A percentile compares a stretch with the other conserved stretches of the same genome.
These are phyloP conservation scores for Myiothlypis chrysogaster DNA, from an alignment of 2,797 vertebrate species.

Conservation along the genomic window DNA sequence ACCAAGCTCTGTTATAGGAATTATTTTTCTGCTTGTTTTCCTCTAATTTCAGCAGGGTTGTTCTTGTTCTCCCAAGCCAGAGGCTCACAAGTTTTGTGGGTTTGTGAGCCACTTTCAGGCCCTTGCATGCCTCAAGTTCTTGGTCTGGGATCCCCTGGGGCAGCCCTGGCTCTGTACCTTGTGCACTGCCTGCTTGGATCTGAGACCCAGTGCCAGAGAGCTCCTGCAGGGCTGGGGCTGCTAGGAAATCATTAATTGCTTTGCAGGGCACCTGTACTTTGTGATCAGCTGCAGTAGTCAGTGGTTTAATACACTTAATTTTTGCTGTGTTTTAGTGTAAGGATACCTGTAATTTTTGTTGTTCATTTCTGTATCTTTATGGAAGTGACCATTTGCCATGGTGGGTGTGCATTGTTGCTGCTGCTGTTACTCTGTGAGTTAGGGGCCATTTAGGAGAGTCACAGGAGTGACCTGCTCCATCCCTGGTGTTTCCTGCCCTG, in stretches of 20 bases:
- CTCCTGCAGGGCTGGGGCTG: not conserved
- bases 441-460: not conserved
- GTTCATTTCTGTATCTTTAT: not conserved
- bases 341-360: not conserved
- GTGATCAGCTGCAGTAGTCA: no score
- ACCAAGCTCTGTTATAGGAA: not conserved
- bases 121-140: not conserved
- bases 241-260: not conserved
- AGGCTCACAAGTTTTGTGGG: not conserved
- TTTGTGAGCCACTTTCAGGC: not conserved
- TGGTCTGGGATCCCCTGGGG: not conserved
- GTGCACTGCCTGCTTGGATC: not conserved
- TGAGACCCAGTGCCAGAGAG: not conserved
- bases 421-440: not conserved
- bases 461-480: not conserved
- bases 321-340: not conserved
- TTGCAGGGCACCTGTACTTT: not conserved
- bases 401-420: not conserved
- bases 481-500: not conserved
- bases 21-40: not conserved
- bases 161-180: not conserved
- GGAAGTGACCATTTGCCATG: not conserved
- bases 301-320: not conserved
- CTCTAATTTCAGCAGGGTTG: not conserved
- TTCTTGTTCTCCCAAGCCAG: not conserved